Base-by-base conservation (phyloP, 2,888 invertebrate genomes). In the Papilio gigon region DNA sequence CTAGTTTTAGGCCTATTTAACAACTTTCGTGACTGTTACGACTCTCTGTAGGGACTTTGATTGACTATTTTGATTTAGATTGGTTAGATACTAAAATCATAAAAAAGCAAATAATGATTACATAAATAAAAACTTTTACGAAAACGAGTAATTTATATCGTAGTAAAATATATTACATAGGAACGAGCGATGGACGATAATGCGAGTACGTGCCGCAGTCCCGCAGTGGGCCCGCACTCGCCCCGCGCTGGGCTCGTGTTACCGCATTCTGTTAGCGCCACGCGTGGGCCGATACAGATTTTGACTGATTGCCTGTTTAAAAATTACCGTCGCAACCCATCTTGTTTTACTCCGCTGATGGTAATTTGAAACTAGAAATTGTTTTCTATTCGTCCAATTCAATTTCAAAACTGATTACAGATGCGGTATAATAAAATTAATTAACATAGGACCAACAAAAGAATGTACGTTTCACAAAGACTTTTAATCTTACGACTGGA, bases 241-340 rank as follows among this genome's bases (percentile, higher is more conserved):
- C 6, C 42, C 42, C 4, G 4, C 42, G 4, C 42, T 17, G 42
- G 50, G 53, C 69, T 69, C 61, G 69, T 53, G 65, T 69, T 69
- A 61, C 69, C 42, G 60, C 69, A 69, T 69, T 69, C 69, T 66
- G 66, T 60, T 77, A 86, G 87, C 88, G 87, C 87, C 85, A 80
- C 76, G 87, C 86, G 90, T 89, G 84, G 89, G 90, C 78, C 72
- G 79, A 75, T 75, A 78, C 79, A 82, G 87, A 88, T 88, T 86
- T 86, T 89, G 90, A 89, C 89, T 88, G 89, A 89, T 90, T 89
- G 88, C 83, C 82, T 84, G 85, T 88, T 88, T 88, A 86, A 86
- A 80, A 87, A 87, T 86, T 87, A 89, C 88, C 85, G 87, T 87
- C 81, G 83, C 84, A 83, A 81, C 81, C 81, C 82, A 80, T 70